These are phyloP conservation scores for Meda fulgida DNA, from an alignment of 2,797 vertebrate species.

Conservation along the genomic window DNA sequence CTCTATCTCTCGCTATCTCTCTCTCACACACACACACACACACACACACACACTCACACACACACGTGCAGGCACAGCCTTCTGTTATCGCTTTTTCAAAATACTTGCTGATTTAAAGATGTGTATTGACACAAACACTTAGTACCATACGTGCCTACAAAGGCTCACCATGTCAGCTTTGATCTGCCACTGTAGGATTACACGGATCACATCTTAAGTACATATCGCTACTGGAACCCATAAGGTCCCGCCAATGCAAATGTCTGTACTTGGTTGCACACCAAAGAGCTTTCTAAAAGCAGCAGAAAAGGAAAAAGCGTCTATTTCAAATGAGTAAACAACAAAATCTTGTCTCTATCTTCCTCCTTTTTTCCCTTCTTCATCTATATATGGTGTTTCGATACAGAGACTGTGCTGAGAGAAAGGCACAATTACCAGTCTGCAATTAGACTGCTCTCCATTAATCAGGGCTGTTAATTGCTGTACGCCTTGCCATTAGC, in stretches of 20 bases:
- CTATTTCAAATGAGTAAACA: constrained; percentile 52
- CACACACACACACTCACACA: not conserved
- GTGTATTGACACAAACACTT: constrained; percentile 37
- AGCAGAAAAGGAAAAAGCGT: constrained; percentile 31
- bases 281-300: constrained; percentile 38
- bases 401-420: constrained; percentile 53
- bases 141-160: constrained; percentile 40
- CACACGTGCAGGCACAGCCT: constrained; percentile 6
- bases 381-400: constrained; percentile 45
- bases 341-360: not conserved
- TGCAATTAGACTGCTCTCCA: constrained; percentile 90
- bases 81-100: constrained; percentile 31
- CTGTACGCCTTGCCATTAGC: constrained; percentile 92
- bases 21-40: not conserved
- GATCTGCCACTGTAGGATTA: constrained; percentile 38
- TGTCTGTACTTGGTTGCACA: constrained; percentile 38
- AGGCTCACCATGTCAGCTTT: constrained; percentile 31
- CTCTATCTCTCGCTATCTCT: not conserved
- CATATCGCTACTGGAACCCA: constrained; percentile 4
- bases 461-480: constrained; percentile 98
- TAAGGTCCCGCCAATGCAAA: constrained; percentile 27
- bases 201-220: constrained; percentile 12
- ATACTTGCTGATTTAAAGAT: constrained; percentile 26
- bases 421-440: constrained; percentile 62
- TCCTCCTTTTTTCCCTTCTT: constrained; percentile 26